phyloP scores from a whole-genome alignment of 2,888 invertebrate species.

The Morpho achilles region DNA sequence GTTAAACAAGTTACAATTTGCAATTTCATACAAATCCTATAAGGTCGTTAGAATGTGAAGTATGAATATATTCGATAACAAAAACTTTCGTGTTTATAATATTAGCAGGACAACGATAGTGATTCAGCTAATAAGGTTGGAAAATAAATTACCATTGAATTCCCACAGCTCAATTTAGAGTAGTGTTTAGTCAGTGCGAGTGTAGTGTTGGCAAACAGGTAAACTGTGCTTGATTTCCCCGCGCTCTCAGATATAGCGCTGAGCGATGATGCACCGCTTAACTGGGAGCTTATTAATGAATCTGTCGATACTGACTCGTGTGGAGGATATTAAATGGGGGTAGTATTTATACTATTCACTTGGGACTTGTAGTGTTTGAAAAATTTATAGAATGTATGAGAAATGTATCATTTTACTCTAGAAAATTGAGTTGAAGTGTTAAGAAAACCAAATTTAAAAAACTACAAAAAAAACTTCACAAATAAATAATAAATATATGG shows the following conservation, averaged over 20 bases:
- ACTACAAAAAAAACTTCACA: too few species aligned
- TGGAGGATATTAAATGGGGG: constrained; percentile 12
- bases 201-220: constrained; percentile 30
- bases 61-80: too few species aligned
- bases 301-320: constrained; percentile 22
- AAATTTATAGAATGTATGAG: too few species aligned
- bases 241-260: constrained; percentile 33
- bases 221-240: constrained; percentile 44
- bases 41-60: too few species aligned
- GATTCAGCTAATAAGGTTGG: constrained; percentile 1
- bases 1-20: too few species aligned
- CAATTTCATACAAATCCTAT: too few species aligned
- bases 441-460: too few species aligned
- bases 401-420: not conserved
- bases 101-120: not conserved
- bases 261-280: constrained; percentile 35
- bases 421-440: too few species aligned
- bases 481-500: too few species aligned
- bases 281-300: constrained; percentile 30
- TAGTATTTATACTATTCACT: constrained; percentile 9
- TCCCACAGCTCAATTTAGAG: constrained; percentile 12
- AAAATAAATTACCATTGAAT: constrained; percentile 10
- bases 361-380: constrained; percentile 2
- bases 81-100: too few species aligned
- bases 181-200: constrained; percentile 9